Percentiles rank a stretch among this genome's conserved stretches.
phyloP scores from a whole-genome alignment of 2,113 vertebrate species.

The Rhizomys pruinosus region DNA sequence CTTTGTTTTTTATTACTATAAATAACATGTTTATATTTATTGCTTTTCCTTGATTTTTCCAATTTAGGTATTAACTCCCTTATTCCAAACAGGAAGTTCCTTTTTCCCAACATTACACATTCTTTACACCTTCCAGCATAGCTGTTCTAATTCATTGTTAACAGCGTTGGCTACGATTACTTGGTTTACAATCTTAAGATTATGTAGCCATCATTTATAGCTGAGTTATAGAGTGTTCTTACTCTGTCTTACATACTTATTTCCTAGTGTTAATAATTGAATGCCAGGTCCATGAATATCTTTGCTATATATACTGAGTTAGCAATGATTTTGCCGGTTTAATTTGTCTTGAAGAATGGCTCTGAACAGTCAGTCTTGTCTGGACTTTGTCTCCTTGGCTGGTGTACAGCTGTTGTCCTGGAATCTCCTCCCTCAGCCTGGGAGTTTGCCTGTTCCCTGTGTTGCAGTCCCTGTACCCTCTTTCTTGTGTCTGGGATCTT shows the following conservation, averaged over 20 bases:
- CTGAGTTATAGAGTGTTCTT: neutral
- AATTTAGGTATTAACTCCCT: neutral
- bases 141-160: neutral
- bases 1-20: no score
- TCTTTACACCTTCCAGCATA: neutral
- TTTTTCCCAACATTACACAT: no score
- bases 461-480: neutral
- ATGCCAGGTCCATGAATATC: neutral
- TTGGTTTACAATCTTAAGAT: neutral
- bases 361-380: neutral
- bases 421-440: neutral
- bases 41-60: slow-evolving; percentile 21
- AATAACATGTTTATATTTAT: no score
- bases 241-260: neutral
- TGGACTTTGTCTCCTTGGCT: neutral
- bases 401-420: neutral
- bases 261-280: neutral
- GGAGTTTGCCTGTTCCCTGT: neutral
- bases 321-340: neutral
- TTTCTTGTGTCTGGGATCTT: neutral
- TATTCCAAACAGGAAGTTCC: neutral
- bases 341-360: neutral
- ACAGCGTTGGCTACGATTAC: neutral
- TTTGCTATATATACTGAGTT: neutral
- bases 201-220: neutral